Percentiles rank a stretch among this genome's conserved stretches.
Evolutionary conservation across 2,888 invertebrate genomes (phyloP).

Genomic region (Branchipolynoe longqiensis): DNA sequence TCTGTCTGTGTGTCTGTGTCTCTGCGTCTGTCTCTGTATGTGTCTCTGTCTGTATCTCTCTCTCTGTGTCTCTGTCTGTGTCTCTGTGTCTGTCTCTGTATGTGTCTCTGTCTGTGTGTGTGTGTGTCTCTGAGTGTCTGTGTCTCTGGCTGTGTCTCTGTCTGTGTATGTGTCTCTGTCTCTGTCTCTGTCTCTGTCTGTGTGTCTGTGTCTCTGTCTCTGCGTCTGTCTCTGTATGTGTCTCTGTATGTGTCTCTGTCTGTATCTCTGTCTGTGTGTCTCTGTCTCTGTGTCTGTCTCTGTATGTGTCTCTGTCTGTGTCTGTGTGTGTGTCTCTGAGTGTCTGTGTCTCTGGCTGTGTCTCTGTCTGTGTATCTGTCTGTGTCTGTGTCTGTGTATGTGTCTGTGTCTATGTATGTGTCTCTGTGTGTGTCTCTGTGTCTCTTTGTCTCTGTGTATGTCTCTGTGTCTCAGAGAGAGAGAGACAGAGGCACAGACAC

Average conservation of each 20-base stretch:
- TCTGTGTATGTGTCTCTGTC: too few species aligned
- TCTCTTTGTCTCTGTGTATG: neutral
- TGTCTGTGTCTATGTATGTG: neutral
- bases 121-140: neutral
- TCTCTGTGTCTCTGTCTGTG: neutral
- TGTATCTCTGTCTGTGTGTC: neutral
- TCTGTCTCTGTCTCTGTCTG: too few species aligned
- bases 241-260: neutral
- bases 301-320: slow-evolving; percentile 3
- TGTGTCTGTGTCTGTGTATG: neutral
- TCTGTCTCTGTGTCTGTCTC: neutral
- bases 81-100: neutral
- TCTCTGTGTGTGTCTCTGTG: neutral
- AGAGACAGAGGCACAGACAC: neutral
- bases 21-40: neutral
- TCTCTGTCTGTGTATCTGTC: slow-evolving; percentile 13
- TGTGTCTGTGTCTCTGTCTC: too few species aligned
- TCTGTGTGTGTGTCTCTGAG: neutral
- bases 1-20: neutral
- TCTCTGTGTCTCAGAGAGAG: neutral
- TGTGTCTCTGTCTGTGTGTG: neutral
- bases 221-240: too few species aligned
- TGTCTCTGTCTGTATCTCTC: neutral
- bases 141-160: too few species aligned
- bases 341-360: neutral